Percentiles rank a stretch among this genome's conserved stretches.
Conservation (phyloP, 2,113 vertebrate genomes). For the Shinisaurus crocodilurus region DNA sequence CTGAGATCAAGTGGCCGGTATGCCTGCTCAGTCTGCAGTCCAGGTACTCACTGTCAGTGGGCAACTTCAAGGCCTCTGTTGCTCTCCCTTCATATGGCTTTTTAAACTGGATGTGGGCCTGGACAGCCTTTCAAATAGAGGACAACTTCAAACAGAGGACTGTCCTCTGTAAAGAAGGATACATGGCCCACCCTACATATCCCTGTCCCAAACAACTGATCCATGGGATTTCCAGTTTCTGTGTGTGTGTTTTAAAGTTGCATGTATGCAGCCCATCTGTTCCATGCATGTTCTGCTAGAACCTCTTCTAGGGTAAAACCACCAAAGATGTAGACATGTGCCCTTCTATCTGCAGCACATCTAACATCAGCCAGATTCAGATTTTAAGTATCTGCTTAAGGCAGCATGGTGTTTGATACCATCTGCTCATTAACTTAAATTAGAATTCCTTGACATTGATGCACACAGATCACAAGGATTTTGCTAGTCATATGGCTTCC, state of each 20-base stretch:
- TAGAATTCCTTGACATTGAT: constrained; percentile 14
- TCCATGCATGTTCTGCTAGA: not conserved
- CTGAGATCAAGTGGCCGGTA: not conserved
- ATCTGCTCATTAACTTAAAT: constrained; percentile 28
- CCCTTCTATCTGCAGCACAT: not conserved
- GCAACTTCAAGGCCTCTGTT: not conserved
- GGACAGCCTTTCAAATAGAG: not conserved
- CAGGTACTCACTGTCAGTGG: not conserved
- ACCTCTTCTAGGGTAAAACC: not conserved
- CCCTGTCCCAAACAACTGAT: not conserved
- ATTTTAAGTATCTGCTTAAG: not conserved
- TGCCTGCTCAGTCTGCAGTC: too few relatives aligned
- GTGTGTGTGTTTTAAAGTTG: not conserved
- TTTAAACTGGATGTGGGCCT: not conserved
- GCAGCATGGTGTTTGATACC: not conserved
- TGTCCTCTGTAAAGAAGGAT: too few relatives aligned
- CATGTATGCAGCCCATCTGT: not conserved
- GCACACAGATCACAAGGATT: not conserved
- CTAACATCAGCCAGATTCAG: not conserved
- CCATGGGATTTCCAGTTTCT: not conserved
- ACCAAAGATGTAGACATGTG: not conserved
- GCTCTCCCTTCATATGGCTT: not conserved
- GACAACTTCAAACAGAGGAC: not conserved
- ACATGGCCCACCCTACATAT: not conserved
- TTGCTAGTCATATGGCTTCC: not conserved